Conservation (phyloP, 2,797 vertebrate species). For the Crocidura indochinensis region DNA sequence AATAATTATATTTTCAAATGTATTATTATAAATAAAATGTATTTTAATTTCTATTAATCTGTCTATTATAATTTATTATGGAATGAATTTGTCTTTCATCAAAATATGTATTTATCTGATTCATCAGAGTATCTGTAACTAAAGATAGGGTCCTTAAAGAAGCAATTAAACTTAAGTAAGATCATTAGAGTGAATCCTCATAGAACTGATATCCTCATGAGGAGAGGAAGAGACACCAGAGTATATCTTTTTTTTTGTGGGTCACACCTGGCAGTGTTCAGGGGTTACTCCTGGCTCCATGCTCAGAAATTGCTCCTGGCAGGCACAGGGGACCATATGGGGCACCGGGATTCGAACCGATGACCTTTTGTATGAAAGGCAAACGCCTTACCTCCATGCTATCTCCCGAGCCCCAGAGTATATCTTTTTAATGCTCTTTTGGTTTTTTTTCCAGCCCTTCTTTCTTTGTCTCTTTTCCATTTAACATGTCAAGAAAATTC, state of each 20-base stretch:
- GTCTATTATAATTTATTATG: background rate
- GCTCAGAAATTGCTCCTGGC: too few relatives aligned
- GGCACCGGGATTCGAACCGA: too few relatives aligned
- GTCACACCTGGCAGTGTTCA: too few relatives aligned
- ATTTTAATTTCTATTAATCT: slow-evolving; percentile 11
- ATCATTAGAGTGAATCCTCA: background rate
- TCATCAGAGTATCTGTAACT: background rate
- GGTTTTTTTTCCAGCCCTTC: background rate
- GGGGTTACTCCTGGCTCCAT: too few relatives aligned
- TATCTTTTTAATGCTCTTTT: background rate
- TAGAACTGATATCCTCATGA: background rate
- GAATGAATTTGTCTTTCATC: too few relatives aligned
- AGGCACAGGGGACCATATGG: too few relatives aligned
- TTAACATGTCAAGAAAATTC: background rate
- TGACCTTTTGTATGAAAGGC: too few relatives aligned
- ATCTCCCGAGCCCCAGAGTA: too few relatives aligned
- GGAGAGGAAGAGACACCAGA: background rate
- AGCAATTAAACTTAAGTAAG: background rate
- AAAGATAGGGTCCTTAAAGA: background rate
- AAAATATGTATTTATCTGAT: background rate
- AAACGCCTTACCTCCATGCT: too few relatives aligned
- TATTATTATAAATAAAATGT: background rate
- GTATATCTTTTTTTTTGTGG: background rate
- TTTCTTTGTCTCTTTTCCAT: background rate
- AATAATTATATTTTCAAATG: background rate